Evolutionary conservation across 1,140 invertebrate species (phyloP).

Genomic region (Sesamia nonagrioides): DNA sequence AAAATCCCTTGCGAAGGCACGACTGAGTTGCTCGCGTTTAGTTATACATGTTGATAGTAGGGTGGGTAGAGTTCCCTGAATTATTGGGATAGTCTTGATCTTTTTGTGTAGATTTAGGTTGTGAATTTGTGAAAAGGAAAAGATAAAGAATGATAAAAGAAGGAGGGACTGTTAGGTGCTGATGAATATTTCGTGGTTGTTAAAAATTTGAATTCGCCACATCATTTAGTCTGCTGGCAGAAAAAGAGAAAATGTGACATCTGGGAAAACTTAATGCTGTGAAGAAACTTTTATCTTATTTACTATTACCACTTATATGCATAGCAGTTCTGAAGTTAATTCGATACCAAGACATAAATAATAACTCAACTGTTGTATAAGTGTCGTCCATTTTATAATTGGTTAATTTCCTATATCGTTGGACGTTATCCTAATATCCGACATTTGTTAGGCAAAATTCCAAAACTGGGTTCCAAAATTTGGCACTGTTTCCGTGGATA

Average conservation of each 20-base stretch:
- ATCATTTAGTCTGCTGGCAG: too few relatives aligned
- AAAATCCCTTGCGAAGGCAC: constrained; percentile 40
- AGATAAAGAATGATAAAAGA: too few relatives aligned
- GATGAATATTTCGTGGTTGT: background rate
- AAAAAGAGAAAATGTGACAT: too few relatives aligned
- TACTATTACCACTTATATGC: too few relatives aligned
- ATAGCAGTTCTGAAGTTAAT: too few relatives aligned
- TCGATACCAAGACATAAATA: too few relatives aligned
- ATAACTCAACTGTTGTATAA: too few relatives aligned
- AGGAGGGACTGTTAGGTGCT: background rate
- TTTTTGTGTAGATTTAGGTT: background rate
- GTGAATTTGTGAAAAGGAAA: too few relatives aligned
- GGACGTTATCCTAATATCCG: background rate
- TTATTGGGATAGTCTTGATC: constrained; percentile 3
- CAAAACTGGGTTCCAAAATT: background rate
- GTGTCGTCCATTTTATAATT: too few relatives aligned
- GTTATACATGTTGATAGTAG: constrained; percentile 10
- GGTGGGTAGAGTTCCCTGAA: background rate
- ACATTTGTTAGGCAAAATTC: constrained; percentile 30
- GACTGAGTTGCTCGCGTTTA: constrained; percentile 1
- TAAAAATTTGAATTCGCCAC: too few relatives aligned
- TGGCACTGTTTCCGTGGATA: background rate
- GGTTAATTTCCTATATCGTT: background rate
- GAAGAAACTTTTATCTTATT: too few relatives aligned
- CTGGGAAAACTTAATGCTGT: too few relatives aligned